phyloP scores from a whole-genome alignment of 2,797 vertebrate species.

The Poeciliopsis infans region DNA sequence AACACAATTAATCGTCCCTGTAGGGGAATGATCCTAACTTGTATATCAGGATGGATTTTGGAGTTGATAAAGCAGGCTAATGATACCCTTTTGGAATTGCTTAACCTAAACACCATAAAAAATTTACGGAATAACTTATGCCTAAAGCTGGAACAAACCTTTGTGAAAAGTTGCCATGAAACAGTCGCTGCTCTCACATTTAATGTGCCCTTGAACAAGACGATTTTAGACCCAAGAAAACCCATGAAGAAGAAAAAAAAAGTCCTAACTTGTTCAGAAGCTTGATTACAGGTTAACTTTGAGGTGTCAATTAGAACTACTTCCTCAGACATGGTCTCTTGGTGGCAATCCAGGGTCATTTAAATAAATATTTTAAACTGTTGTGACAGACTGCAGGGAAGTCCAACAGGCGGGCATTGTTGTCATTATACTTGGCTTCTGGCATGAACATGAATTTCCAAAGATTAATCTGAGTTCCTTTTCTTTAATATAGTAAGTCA shows the following conservation, averaged over 20 bases:
- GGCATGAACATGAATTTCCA: slow-evolving; percentile 24
- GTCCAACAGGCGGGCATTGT: slow-evolving; percentile 51
- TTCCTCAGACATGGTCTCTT: slow-evolving; percentile 34
- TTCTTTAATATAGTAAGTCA: slow-evolving; percentile 11
- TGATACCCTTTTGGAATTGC: background rate
- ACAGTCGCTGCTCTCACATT: slow-evolving; percentile 12
- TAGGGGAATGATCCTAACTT: background rate
- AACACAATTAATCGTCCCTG: background rate
- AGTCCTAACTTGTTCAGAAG: slow-evolving; percentile 10
- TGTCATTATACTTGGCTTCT: slow-evolving; percentile 41
- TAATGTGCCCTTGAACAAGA: slow-evolving; percentile 21
- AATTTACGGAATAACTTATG: background rate
- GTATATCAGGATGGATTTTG: background rate
- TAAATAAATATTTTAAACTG: slow-evolving; percentile 38
- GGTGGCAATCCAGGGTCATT: slow-evolving; percentile 25
- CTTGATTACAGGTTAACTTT: slow-evolving; percentile 39
- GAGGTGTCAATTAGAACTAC: slow-evolving; percentile 50
- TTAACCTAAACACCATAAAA: background rate
- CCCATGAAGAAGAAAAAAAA: too few species aligned
- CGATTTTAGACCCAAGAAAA: background rate
- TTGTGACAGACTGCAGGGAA: slow-evolving; percentile 23
- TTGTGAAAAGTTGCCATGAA: slow-evolving; percentile 49
- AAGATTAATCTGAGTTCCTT: slow-evolving; percentile 33
- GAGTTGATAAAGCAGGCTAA: background rate
- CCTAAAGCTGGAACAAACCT: too few species aligned